Conservation (phyloP, 2,113 vertebrate genomes). For the Istiophorus platypterus region DNA sequence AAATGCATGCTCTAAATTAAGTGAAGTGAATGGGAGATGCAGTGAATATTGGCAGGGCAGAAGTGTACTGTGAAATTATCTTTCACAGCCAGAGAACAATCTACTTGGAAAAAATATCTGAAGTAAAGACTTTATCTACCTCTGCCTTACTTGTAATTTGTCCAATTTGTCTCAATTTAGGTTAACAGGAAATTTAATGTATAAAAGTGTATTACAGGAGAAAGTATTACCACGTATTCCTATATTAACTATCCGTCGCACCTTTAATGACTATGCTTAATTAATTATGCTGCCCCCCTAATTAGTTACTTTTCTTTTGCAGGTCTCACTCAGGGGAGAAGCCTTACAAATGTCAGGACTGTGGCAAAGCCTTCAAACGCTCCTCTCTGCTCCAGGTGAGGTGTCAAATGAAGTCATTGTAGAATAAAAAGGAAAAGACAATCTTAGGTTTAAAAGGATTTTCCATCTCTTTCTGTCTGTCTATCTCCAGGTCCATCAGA, state of each 20-base stretch:
- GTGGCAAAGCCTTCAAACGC: slow-evolving; percentile 93
- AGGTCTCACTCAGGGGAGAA: slow-evolving; percentile 94
- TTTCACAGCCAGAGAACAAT: not conserved
- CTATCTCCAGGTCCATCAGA: slow-evolving; percentile 82
- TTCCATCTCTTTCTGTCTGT: slow-evolving; percentile 11
- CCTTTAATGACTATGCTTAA: not conserved
- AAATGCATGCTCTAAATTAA: not conserved
- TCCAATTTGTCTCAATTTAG: not conserved
- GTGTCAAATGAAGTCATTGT: not conserved
- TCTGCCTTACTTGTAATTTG: not conserved
- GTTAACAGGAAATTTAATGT: not conserved
- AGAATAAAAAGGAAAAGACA: not conserved
- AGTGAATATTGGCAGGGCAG: not conserved
- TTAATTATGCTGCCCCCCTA: not conserved
- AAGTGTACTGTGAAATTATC: not conserved
- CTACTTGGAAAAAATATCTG: not conserved
- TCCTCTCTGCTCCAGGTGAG: slow-evolving; percentile 92
- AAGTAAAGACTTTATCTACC: not conserved
- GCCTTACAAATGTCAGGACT: slow-evolving; percentile 92
- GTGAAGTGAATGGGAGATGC: not conserved
- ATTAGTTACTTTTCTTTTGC: slow-evolving; percentile 39
- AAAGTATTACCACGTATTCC: not conserved
- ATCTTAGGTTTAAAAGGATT: not conserved
- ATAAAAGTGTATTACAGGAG: not conserved
- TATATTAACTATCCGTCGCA: not conserved